Percentiles rank a stretch among this genome's conserved stretches.
Evolutionary conservation across 2,888 invertebrate genomes (phyloP).

Genomic region (Rhagium mordax): DNA sequence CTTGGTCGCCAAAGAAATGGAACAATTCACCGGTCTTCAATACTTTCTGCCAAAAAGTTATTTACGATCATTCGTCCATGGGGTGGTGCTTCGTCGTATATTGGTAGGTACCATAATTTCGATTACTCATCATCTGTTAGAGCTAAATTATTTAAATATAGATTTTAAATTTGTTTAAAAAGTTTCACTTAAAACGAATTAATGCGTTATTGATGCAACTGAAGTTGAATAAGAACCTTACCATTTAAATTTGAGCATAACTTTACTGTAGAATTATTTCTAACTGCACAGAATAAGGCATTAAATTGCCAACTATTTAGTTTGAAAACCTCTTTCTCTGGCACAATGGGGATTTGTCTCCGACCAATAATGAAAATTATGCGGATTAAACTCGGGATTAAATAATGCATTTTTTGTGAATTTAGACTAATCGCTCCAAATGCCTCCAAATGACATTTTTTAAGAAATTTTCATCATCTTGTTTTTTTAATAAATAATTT

Average conservation of each 20-base stretch:
- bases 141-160: neutral
- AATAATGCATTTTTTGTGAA: neutral
- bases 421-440: slow-evolving; percentile 1
- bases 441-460: neutral
- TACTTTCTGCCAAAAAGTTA: neutral
- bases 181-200: neutral
- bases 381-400: neutral
- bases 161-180: neutral
- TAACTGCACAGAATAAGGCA: no score
- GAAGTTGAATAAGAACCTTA: no score
- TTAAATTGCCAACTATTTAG: no score
- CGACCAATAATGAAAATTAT: neutral
- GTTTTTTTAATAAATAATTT: slow-evolving; percentile 4
- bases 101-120: no score
- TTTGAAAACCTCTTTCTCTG: no score
- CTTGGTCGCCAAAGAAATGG: neutral
- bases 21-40: neutral
- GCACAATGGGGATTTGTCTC: neutral
- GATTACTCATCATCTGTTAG: neutral
- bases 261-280: no score
- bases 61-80: neutral
- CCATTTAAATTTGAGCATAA: no score
- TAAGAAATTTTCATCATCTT: neutral
- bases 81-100: no score
- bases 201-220: no score